Percentiles rank a stretch among this genome's conserved stretches.
Evolutionary conservation across 2,888 invertebrate genomes (phyloP).

Genomic region (Tetragonisca angustula): DNA sequence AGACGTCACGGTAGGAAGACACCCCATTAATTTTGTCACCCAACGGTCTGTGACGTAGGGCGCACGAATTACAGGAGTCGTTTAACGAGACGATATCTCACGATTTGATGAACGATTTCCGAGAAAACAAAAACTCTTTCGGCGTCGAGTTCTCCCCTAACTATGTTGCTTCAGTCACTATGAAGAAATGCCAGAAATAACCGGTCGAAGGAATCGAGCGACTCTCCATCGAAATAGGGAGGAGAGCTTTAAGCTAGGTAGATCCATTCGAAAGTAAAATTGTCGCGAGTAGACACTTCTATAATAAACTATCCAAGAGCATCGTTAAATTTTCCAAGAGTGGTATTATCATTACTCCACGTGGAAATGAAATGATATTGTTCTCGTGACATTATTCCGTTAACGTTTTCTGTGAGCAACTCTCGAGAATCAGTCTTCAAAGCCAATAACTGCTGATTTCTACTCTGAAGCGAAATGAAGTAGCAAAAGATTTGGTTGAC

Average conservation of each 20-base stretch:
- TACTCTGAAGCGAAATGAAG: no score
- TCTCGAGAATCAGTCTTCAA: no score
- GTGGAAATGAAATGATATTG: no score
- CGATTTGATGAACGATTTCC: conserved; percentile 79
- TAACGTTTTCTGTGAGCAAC: no score
- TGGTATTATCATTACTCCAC: no score
- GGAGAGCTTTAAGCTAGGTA: not conserved
- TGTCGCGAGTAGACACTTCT: no score
- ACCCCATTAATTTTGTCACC: conserved; percentile 78
- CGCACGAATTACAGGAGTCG: conserved; percentile 74
- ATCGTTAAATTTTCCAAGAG: no score
- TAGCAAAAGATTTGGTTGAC: no score
- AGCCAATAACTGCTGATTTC: no score
- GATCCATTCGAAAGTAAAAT: no score
- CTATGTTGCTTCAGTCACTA: conserved; percentile 28
- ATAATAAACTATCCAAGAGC: no score
- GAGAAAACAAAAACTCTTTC: conserved; percentile 70
- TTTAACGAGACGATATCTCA: conserved; percentile 73
- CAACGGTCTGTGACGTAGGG: conserved; percentile 45
- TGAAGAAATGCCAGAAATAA: conserved; percentile 52
- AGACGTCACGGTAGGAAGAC: conserved; percentile 69
- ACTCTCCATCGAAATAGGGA: not conserved
- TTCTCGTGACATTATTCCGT: no score
- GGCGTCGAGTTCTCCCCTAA: not conserved
- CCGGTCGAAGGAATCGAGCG: not conserved